Conservation (phyloP, 2,113 vertebrate genomes). For the Ophthalmolycus amberensis region DNA sequence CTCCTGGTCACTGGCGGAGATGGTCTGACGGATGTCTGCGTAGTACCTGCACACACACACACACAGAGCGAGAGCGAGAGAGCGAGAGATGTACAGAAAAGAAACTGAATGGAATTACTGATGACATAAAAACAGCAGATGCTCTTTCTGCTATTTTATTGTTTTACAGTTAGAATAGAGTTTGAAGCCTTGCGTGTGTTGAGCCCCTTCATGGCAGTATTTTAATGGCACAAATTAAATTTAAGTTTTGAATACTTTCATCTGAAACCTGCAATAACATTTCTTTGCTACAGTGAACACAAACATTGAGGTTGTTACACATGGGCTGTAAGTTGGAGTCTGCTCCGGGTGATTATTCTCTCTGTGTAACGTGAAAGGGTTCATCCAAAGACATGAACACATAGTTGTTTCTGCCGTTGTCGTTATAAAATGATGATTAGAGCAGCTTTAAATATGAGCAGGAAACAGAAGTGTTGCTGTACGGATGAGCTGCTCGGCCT, state of each 20-base stretch:
- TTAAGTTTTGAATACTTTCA: neutral
- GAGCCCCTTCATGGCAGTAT: neutral
- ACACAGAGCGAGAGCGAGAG: neutral
- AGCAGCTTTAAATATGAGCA: neutral
- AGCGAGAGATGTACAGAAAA: neutral
- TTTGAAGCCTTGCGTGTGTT: neutral
- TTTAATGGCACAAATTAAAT: neutral
- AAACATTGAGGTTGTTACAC: neutral
- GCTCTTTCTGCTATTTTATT: neutral
- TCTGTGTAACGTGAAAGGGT: too few relatives aligned
- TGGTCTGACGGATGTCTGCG: slow-evolving; percentile 92
- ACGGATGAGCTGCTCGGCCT: neutral
- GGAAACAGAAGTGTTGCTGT: neutral
- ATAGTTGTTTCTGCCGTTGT: too few relatives aligned
- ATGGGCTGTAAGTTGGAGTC: neutral
- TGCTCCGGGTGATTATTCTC: neutral
- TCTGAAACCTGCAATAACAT: neutral
- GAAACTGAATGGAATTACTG: neutral
- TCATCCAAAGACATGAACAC: too few relatives aligned
- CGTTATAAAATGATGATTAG: neutral
- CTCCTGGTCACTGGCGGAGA: slow-evolving; percentile 96
- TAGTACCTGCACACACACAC: slow-evolving; percentile 87
- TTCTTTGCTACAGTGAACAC: neutral
- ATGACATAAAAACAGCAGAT: neutral
- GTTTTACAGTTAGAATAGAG: neutral